Evolutionary conservation across 1,140 invertebrate genomes (phyloP), one percentile per base, ranked within the genome.

Genomic region (Tetramorium alpestre): DNA sequence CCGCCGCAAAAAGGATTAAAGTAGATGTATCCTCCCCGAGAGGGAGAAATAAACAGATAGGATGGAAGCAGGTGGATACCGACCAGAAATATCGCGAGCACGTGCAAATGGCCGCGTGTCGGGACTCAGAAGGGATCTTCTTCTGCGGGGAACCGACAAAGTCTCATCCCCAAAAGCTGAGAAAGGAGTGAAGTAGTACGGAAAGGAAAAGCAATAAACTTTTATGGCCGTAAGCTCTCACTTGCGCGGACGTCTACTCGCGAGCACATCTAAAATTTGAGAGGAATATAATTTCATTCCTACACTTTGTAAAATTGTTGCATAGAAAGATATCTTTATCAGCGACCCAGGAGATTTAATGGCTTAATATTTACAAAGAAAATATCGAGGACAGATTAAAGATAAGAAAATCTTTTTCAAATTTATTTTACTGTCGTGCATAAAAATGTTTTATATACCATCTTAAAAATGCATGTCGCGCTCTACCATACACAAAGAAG

Each of bases 191-290:
- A 86, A 51, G 64, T 41, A 51, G 64, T 41, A 73, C 44, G 80
- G 65, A 77, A 76, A 82, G 65, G 84, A 85, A 58, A 75, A 87
- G 90, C 90, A 87, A 92, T 92, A 91, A 92, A 92, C 88, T 87
- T 92, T 91, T 86, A 91, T 86, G 88, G 47, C 70, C 84, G 82
- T 67, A 56, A 78, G 65, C 58, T 70, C 65, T 70, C 56, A 51
- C 56, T 88, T 62, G 73, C 51, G 58, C 56, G 56, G n/a, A 44
- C n/a, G 70, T 51, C 80, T 41, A 25, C 70, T 58, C 22, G 28
- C 54, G 72, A 85, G 54, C 41, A 33, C 33, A 58, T 25, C 54
- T 54, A 51, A 58, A 72, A 82, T 41, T 73, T 28, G 25, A 18
- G 11, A 65, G 73, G 18, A 22, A 51, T 51, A 85, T 76, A 58